These are phyloP conservation scores for Gadus macrocephalus DNA, from an alignment of 2,113 vertebrate species.

Conservation along the genomic window DNA sequence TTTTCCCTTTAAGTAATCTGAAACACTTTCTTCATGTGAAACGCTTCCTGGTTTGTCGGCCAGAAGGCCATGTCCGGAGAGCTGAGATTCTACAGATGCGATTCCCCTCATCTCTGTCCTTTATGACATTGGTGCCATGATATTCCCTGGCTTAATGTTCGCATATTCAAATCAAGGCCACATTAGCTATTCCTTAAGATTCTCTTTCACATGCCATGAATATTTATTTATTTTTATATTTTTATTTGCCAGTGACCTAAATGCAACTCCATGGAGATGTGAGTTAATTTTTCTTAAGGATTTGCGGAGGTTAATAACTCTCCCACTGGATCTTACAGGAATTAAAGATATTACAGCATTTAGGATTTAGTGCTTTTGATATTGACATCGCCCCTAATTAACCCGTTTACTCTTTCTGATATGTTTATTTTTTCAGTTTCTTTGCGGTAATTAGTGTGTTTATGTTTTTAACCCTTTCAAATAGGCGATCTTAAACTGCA, in stretches of 20 bases:
- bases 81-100: conserved; percentile 17
- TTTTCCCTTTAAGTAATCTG: no score
- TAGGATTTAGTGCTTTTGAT: conserved; percentile 38
- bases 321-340: conserved; percentile 44
- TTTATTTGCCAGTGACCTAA: conserved; percentile 68
- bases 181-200: conserved; percentile 74
- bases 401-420: conserved; percentile 27
- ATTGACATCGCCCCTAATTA: conserved; percentile 27
- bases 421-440: background rate
- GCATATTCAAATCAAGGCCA: conserved; percentile 66
- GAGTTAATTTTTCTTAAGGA: conserved; percentile 42
- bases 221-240: conserved; percentile 49
- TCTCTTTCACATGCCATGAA: conserved; percentile 57
- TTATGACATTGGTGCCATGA: conserved; percentile 43
- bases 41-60: conserved; percentile 22
- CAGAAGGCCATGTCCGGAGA: conserved; percentile 23
- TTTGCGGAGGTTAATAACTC: conserved; percentile 40
- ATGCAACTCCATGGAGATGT: conserved; percentile 54
- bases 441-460: no score
- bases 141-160: conserved; percentile 63
- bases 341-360: conserved; percentile 23
- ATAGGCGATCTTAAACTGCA: no score
- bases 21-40: background rate
- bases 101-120: conserved; percentile 34
- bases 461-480: background rate